Evolutionary conservation across 1,140 invertebrate genomes (phyloP).

Genomic region (Olivierus martensii): DNA sequence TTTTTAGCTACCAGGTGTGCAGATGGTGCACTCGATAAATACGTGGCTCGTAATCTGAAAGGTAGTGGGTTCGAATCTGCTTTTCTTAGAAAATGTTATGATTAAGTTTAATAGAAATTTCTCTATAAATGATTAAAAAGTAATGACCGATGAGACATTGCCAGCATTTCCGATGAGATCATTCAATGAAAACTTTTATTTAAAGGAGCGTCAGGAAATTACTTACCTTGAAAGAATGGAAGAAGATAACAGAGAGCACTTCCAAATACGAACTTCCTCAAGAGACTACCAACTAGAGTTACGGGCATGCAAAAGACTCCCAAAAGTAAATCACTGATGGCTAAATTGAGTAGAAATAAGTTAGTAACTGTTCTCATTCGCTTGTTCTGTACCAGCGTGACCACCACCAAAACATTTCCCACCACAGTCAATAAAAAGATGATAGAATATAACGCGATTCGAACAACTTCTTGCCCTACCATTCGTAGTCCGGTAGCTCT

Average conservation of each 20-base stretch:
- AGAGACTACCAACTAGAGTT: conserved; percentile 62
- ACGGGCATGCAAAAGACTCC: conserved; percentile 78
- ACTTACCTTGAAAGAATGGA: conserved; percentile 67
- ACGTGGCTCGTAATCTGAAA: no score
- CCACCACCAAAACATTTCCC: conserved; percentile 31
- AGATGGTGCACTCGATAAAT: no score
- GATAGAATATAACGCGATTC: conserved; percentile 21
- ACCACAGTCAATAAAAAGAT: conserved; percentile 30
- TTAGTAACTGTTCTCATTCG: conserved; percentile 35
- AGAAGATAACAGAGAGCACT: conserved; percentile 64
- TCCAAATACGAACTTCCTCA: conserved; percentile 71
- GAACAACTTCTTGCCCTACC: no score
- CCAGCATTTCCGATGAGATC: no score
- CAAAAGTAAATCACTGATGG: conserved; percentile 62
- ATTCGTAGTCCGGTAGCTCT: no score
- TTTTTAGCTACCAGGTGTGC: no score
- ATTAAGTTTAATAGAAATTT: no score
- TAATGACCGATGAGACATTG: no score
- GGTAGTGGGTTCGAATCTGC: no score
- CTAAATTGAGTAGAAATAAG: conserved; percentile 37
- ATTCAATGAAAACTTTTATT: no score
- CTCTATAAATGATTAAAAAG: no score
- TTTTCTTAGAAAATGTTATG: no score
- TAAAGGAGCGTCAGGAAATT: neutral
- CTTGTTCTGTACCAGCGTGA: conserved; percentile 31